Base-by-base conservation (phyloP, 2,113 vertebrate species). In the Myrmophylax atrothorax region DNA sequence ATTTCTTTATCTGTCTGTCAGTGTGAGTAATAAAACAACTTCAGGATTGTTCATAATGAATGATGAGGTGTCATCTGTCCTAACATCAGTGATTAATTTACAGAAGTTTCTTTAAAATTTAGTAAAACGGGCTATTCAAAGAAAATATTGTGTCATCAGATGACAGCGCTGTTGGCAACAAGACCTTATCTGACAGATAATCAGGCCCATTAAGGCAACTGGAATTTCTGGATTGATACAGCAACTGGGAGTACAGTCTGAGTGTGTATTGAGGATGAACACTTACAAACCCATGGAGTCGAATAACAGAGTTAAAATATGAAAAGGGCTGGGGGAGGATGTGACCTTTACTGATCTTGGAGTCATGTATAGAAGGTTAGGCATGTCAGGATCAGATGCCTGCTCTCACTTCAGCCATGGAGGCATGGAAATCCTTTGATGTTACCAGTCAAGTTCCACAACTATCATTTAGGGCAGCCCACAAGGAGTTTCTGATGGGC, bases 1-100 rank as follows among this genome's bases (percentile, higher is more conserved):
- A 62, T 86, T 88, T 94, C 72, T 90, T 91, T 62, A 53, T 84
- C 66, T 81, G 23, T 42, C 89, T 92, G 52, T 90, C 87, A 82
- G 2, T 33, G 7, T 76, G 93, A 97, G 86, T 72, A 93, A 94
- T 83, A 78, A 87, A 91, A n/a, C 68, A 47, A 63, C 42, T 77
- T 82, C 37, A 69, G 50, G 66, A 62, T 73, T 72, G 47, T 86
- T 90, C 69, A 44, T 81, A 77, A 80, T 72, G 73, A 91, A 42
- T 58, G 75, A 84, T 72, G n/a, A 70, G 46, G 18, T 56, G 23
- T 83, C 76, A 63, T 35, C 26, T 80, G n/a, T 80, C 80, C 50
- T 85, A 77, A 59, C 13, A 49, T 47, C 75, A 55, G 13, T 67
- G 87, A 78, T 91, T 85, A 60, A 80, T 73, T 85, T 77, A n/a